Percentiles rank a stretch among this genome's conserved stretches.
Conservation (phyloP, 2,888 invertebrate genomes). For the Phlogophora meticulosa region DNA sequence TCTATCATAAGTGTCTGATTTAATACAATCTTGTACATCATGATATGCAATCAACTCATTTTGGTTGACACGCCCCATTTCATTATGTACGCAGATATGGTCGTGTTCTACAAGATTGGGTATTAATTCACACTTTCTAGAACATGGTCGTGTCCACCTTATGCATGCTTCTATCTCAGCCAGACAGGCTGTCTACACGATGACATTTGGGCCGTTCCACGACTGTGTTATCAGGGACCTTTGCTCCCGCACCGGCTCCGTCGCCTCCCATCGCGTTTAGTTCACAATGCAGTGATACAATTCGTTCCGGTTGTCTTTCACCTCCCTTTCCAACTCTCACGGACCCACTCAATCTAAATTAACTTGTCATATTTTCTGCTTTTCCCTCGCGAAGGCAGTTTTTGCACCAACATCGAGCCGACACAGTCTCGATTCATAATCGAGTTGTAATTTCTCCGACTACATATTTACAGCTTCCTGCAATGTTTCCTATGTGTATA, state of each 20-base stretch:
- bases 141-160: slow-evolving; percentile 70
- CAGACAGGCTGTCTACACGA: slow-evolving; percentile 68
- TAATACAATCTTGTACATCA: slow-evolving; percentile 25
- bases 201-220: slow-evolving; percentile 71
- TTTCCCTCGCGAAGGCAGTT: slow-evolving; percentile 76
- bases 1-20: slow-evolving; percentile 14
- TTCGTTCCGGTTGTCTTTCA: slow-evolving; percentile 85
- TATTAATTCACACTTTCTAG: slow-evolving; percentile 80
- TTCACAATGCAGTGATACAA: slow-evolving; percentile 78
- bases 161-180: slow-evolving; percentile 68
- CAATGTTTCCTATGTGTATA: slow-evolving; percentile 70
- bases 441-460: slow-evolving; percentile 77
- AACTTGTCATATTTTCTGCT: slow-evolving; percentile 86
- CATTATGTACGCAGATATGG: slow-evolving; percentile 67
- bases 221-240: slow-evolving; percentile 72
- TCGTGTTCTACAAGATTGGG: slow-evolving; percentile 64
- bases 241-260: slow-evolving; percentile 70
- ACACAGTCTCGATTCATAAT: slow-evolving; percentile 74
- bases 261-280: slow-evolving; percentile 72
- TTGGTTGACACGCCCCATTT: slow-evolving; percentile 57
- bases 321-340: slow-evolving; percentile 82
- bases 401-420: slow-evolving; percentile 70
- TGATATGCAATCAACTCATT: slow-evolving; percentile 47
- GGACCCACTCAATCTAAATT: slow-evolving; percentile 84
- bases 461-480: slow-evolving; percentile 75